Evolutionary conservation across 1,140 invertebrate species (phyloP), one percentile per base, ranked within the genome.

Genomic region (Drosophila mauritiana): DNA sequence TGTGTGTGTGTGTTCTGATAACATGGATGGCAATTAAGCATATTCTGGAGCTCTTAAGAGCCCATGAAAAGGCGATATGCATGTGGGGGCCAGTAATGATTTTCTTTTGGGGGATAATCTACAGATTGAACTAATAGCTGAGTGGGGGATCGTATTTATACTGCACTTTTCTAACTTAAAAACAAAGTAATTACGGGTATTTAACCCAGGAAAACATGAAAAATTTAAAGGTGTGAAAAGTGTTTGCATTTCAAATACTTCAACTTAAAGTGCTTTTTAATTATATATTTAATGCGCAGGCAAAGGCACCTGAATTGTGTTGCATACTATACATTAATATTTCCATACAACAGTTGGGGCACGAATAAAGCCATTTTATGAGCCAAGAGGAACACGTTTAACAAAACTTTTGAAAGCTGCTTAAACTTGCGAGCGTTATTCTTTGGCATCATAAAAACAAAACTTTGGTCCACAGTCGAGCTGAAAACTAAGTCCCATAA

Each of bases 1-100:
- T 31, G 43, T 27, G 46, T 34, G 46, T 34, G 17, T 39, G n/a
- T 12, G 54, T 36, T 37, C 58, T 68, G 74, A 82, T 82, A 72
- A 68, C 59, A 72, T 63, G 46, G 37, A 39, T 45, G 43, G 75
- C 59, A 79, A 79, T 86, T 88, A 79, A 78, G 34, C 49, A 73
- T 77, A 73, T 68, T 72, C 63, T 72, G 65, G 43, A 65, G 74
- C 81, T 54, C 77, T 73, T 77, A 80, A 69, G 61, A 52, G 75
- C 75, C 45, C 43, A 69, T 22, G 20, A 67, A 77, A 52, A 55
- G 55, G 27, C 31, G 31, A 73, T 51, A 63, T 20, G 61, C 76
- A 62, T 74, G 72, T 79, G 45, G 56, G 62, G 45, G 37, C 53
- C 17, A 49, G 43, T 79, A 56, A 69, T 80, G 69, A 58, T 49